A percentile compares a stretch with the other conserved stretches of the same genome.
These are phyloP conservation scores for Hylyphantes graminicola DNA, from an alignment of 1,140 invertebrate species.

Conservation along the genomic window DNA sequence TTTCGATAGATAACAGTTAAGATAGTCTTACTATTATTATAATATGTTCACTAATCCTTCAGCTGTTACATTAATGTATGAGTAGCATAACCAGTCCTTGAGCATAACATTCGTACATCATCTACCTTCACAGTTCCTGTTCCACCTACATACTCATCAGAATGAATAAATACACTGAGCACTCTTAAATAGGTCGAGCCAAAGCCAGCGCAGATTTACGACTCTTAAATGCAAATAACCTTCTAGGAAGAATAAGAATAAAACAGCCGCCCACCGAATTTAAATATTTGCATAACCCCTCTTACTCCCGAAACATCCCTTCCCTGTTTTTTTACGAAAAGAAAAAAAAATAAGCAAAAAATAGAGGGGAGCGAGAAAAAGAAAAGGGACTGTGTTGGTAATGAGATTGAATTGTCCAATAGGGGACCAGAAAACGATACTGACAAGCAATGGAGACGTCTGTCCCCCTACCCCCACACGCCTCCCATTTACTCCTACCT, in stretches of 20 bases:
- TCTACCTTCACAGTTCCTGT: no score
- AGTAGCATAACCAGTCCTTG: no score
- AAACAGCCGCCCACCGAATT: not conserved
- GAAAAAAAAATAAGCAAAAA: not conserved
- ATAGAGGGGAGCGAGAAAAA: slow-evolving; percentile 1
- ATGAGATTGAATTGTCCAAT: slow-evolving; percentile 59
- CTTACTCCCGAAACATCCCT: slow-evolving; percentile 16
- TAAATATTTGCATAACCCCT: slow-evolving; percentile 56
- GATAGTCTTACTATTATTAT: no score
- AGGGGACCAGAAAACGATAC: slow-evolving; percentile 36
- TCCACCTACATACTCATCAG: no score
- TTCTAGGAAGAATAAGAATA: not conserved
- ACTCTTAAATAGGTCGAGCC: slow-evolving; percentile 4
- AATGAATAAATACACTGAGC: no score
- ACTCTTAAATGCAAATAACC: slow-evolving; percentile 13
- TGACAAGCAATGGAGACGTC: slow-evolving; percentile 53
- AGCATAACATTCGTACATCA: no score
- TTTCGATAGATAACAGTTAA: no score
- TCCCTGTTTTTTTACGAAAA: slow-evolving; percentile 5
- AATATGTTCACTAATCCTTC: no score
- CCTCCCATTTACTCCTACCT: slow-evolving; percentile 32
- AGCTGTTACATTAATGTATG: no score
- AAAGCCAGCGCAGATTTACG: slow-evolving; percentile 1
- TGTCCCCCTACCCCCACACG: slow-evolving; percentile 25
- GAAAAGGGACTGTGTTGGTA: slow-evolving; percentile 37